These are phyloP conservation scores for Esox niger DNA, from an alignment of 2,113 vertebrate genomes.

Conservation along the genomic window DNA sequence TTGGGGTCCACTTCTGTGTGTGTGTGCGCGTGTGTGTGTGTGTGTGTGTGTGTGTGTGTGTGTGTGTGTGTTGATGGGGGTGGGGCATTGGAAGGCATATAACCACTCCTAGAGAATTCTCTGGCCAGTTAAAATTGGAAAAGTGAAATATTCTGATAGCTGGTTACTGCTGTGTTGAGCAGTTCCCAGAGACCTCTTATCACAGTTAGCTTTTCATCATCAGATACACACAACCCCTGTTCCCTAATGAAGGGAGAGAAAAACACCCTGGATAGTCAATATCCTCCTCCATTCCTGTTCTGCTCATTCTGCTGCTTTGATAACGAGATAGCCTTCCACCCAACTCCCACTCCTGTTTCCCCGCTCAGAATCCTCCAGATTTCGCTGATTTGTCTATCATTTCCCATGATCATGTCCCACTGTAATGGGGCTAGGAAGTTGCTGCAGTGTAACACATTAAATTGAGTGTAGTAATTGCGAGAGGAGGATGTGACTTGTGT, in stretches of 20 bases:
- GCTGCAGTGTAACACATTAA: slow-evolving; percentile 24
- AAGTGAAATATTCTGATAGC: slow-evolving; percentile 29
- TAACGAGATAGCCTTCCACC: slow-evolving; percentile 29
- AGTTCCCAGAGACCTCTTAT: slow-evolving; percentile 49
- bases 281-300: slow-evolving; percentile 25
- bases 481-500: slow-evolving; percentile 21
- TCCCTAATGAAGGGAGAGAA: slow-evolving; percentile 27
- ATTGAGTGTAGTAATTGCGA: slow-evolving; percentile 43
- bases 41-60: background rate
- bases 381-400: slow-evolving; percentile 37
- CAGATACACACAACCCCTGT: slow-evolving; percentile 31
- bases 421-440: slow-evolving; percentile 33
- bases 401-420: slow-evolving; percentile 28
- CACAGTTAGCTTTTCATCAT: slow-evolving; percentile 45
- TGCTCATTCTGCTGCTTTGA: slow-evolving; percentile 42
- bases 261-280: slow-evolving; percentile 4
- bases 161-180: slow-evolving; percentile 45
- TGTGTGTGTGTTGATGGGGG: background rate
- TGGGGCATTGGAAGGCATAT: slow-evolving; percentile 16
- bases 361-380: slow-evolving; percentile 16
- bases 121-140: slow-evolving; percentile 11
- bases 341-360: slow-evolving; percentile 14
- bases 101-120: slow-evolving; percentile 35
- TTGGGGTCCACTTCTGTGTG: background rate
- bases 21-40: background rate